Percentiles rank a stretch among this genome's conserved stretches.
These are phyloP conservation scores for Musca vetustissima DNA, from an alignment of 1,140 invertebrate genomes.

Conservation along the genomic window DNA sequence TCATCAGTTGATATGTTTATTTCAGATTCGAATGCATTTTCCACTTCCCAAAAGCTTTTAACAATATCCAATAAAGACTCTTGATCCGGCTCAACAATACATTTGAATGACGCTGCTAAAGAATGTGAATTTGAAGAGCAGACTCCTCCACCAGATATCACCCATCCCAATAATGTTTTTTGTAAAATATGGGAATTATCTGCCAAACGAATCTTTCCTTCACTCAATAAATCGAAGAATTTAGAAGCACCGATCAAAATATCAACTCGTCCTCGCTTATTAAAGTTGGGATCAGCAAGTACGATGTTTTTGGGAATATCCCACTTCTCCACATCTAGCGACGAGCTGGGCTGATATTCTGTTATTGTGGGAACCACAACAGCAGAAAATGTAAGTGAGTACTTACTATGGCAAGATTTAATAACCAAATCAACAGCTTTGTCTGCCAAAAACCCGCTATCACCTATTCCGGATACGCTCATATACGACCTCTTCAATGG, in stretches of 20 bases:
- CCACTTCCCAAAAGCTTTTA: no score
- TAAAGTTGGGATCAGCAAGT: constrained; percentile 12
- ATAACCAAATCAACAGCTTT: not conserved
- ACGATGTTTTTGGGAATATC: constrained; percentile 3
- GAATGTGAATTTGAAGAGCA: not conserved
- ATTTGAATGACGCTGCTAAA: not conserved
- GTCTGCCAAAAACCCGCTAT: not conserved
- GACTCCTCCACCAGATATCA: constrained; percentile 1
- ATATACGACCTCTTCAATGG: not conserved
- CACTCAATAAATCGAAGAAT: not conserved
- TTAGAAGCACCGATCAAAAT: not conserved
- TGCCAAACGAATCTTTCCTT: not conserved
- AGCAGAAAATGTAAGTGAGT: not conserved
- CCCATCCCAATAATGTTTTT: constrained; percentile 26
- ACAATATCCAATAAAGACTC: no score
- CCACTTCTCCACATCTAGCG: not conserved
- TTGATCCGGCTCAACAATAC: not conserved
- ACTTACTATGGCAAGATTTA: constrained; percentile 10
- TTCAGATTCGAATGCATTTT: no score
- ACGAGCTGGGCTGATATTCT: not conserved
- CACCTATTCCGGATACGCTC: not conserved
- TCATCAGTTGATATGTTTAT: no score
- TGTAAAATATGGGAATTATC: constrained; percentile 5
- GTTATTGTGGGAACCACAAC: constrained; percentile 6
- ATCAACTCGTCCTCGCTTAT: constrained; percentile 2